phyloP scores from a whole-genome alignment of 2,888 invertebrate genomes.

The Siphlonurus alternatus region DNA sequence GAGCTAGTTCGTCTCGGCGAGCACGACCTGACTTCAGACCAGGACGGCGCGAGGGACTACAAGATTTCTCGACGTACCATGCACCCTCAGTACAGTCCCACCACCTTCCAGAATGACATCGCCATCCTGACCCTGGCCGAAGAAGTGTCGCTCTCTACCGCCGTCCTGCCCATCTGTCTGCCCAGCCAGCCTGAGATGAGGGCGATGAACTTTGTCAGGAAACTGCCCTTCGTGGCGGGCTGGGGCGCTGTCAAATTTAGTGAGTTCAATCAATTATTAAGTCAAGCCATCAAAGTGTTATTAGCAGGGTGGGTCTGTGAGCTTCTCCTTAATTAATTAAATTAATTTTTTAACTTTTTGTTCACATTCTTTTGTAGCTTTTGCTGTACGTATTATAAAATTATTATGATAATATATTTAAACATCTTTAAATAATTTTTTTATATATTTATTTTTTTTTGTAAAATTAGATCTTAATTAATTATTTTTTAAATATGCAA shows the following conservation, averaged over 20 bases:
- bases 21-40: constrained; percentile 44
- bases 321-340: neutral
- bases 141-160: constrained; percentile 38
- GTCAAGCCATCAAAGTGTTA: neutral
- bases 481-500: too few species aligned
- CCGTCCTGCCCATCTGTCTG: constrained; percentile 57
- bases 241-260: constrained; percentile 61
- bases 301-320: neutral
- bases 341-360: too few species aligned
- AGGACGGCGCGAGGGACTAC: constrained; percentile 45
- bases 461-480: too few species aligned
- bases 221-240: constrained; percentile 56
- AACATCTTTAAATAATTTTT: too few species aligned
- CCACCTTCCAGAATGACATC: constrained; percentile 54
- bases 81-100: constrained; percentile 50
- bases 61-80: constrained; percentile 38
- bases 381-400: too few species aligned
- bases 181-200: constrained; percentile 39
- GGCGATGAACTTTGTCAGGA: constrained; percentile 34
- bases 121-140: constrained; percentile 47
- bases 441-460: too few species aligned
- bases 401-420: too few species aligned
- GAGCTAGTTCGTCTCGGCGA: constrained; percentile 59
- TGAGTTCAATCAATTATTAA: constrained; percentile 30
- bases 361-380: too few species aligned